Base-by-base conservation (phyloP, 2,113 vertebrate species). In the Caloenas nicobarica region DNA sequence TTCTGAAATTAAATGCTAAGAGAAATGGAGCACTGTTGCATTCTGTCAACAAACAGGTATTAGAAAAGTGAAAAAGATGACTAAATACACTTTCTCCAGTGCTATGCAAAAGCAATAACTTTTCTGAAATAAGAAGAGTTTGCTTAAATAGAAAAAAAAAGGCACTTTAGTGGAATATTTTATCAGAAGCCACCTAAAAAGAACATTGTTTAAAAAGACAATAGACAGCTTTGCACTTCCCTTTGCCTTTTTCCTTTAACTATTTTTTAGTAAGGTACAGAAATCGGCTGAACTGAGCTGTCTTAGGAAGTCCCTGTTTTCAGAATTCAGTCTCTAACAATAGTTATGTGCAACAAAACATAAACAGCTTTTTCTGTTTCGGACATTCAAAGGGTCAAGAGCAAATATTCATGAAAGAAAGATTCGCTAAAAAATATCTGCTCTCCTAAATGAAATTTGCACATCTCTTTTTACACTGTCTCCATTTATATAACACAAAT, bases 1-100 rank as follows among this genome's bases (percentile, higher is more conserved):
- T 97, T 74, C 92, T 88, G 91, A 96, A 97, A 97, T 80, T 64
- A 93, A 94, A 77, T 86, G 81, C 76, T 78, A 89, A 83, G 79
- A 90, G 68, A 94, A 92, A 89, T 28, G 74, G 96, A 96, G 76
- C 79, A 81, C 51, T 93, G 56, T 90, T 94, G 87, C 84, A 94
- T 91, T 95, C 73, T 81, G 57, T 81, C 74, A 91, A 91, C 66
- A 93, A 85, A 81, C 11, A 80, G 42, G 64, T 80, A 96, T 81
- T 72, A 89, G 50, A 66, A 91, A 94, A 93, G 76, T 65, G 76
- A 76, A 77, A 94, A 91, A 86, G n/a, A 68, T 48, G 31, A 88
- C 65, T 71, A 76, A 77, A 93, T 46, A 56, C 28, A 76, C 71
- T 88, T 95, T 83, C 38, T 74, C 16, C 38, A 29, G 16, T 29